Evolutionary conservation across 2,888 invertebrate genomes (phyloP), one percentile per base, ranked within the genome.

Genomic region (Xestia c-nigrum): DNA sequence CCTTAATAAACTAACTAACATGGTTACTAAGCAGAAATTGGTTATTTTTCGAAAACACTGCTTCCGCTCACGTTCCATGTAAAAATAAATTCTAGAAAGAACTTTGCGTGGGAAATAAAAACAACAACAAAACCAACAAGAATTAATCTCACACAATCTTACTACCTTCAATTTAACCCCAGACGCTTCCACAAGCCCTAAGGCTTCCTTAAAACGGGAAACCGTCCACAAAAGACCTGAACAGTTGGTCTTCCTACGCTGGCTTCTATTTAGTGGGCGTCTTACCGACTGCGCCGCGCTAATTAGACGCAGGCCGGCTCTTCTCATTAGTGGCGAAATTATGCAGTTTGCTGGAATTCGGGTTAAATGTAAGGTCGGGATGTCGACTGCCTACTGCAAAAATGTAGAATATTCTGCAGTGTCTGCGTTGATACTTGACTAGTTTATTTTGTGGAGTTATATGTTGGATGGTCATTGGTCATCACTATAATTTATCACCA

Each of bases 311-410:
- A 90, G 93, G 93, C 93, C 94, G 94, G 78, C 92, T 94, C 94
- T 94, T 94, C 96, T 96, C 96, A 96, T 96, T 96, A 96, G 96
- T 93, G 95, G 94, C 94, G 93, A 94, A 95, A 96, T 96, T 96
- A 96, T 95, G 95, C 95, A 95, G 95, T 96, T 96, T 95, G 94
- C 91, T 89, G 93, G 94, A 93, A 95, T 95, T 94, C 94, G 94
- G 95, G 96, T 94, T 96, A 96, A 96, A 95, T 95, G 92, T 92
- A 92, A 93, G 93, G 93, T 94, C 93, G 94, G 91, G 93, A 90
- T 91, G 90, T 91, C 90, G 92, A 91, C 90, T 88, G 89, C 89
- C 43, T 76, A 74, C 85, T 88, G 78, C 90, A 92, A 92, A 93
- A 94, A 92, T 91, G 89, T 88, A 84, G 86, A 91, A 91, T 90